Base-by-base conservation (phyloP, 2,797 vertebrate species). In the Melopsittacus undulatus region DNA sequence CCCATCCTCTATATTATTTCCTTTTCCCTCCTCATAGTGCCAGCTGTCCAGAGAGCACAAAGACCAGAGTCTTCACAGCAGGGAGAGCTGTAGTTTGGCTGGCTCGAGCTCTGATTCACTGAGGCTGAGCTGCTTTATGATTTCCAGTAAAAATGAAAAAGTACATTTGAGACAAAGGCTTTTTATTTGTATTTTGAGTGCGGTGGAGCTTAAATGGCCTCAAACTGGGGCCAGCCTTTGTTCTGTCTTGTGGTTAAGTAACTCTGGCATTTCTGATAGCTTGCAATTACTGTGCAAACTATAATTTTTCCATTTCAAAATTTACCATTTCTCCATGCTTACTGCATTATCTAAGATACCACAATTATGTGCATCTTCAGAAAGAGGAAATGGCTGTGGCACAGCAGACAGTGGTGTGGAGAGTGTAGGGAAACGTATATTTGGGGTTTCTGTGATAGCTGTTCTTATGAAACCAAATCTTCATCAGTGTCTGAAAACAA, bases 331-430 rank as follows among this genome's bases (percentile, higher is more conserved):
- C 90, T 78, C 24, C 10, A 0, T 63, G 61, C 74, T 80, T 5
- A 16, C 56, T 56, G 68, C 64, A 87, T 76, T 92, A 91, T 82
- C 77, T 76, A 89, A 91, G 69, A 63, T 51, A 74, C 92, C 85
- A 92, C 87, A 96, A 27, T 45, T 82, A 90, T 70, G 66, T 2
- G 7, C 61, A 36, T 79, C 83, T 43, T 79, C 61, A 64, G 74
- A 74, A 78, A 69, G 59, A 76, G 89, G 77, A 92, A 91, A 82
- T 91, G 62, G 29, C 87, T 95, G 77, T 81, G 83, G 89, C n/a
- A 29, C 43, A 11, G 66, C 66, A 3, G 34, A 7, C 32, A 9
- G 73, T 46, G 73, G 62, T n/a, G 43, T 45, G 54, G 51, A 3
- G 14, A 83, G 30, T 1, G 18, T 7, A 57, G 30, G 56, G 27